Conservation (phyloP, 2,797 vertebrate species). For the Danio kyathit region DNA sequence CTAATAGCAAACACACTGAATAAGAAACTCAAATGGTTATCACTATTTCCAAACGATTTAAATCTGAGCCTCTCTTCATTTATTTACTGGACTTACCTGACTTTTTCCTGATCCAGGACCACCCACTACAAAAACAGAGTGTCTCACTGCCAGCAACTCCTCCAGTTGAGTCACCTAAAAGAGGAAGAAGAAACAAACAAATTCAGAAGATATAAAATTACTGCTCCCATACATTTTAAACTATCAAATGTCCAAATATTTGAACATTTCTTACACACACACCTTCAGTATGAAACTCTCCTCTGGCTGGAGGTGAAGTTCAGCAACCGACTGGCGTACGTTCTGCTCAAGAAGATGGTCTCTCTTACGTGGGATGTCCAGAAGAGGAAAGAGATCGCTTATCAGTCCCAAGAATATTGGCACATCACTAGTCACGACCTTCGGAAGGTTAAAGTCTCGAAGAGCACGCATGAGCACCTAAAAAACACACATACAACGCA, state of each 20-base stretch:
- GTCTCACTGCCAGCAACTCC: conserved; percentile 78
- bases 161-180: conserved; percentile 82
- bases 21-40: not conserved
- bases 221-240: not conserved
- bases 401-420: conserved; percentile 85
- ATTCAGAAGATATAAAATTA: not conserved
- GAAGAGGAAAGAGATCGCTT: conserved; percentile 82
- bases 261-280: not conserved
- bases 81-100: conserved; percentile 69
- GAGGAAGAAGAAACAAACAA: not conserved
- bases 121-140: conserved; percentile 82
- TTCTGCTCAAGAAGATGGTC: conserved; percentile 84
- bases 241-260: not conserved
- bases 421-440: conserved; percentile 83
- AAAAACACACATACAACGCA: not conserved
- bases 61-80: not conserved
- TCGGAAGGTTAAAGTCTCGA: conserved; percentile 89
- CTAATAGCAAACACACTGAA: not conserved
- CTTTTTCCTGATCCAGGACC: conserved; percentile 83
- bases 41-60: not conserved
- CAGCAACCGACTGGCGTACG: conserved; percentile 79
- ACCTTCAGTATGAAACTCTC: conserved; percentile 93
- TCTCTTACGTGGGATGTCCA: conserved; percentile 83
- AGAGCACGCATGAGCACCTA: conserved; percentile 84
- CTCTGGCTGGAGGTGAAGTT: conserved; percentile 84